Conservation (phyloP, 2,113 vertebrate species). For the Plestiodon gilberti region DNA sequence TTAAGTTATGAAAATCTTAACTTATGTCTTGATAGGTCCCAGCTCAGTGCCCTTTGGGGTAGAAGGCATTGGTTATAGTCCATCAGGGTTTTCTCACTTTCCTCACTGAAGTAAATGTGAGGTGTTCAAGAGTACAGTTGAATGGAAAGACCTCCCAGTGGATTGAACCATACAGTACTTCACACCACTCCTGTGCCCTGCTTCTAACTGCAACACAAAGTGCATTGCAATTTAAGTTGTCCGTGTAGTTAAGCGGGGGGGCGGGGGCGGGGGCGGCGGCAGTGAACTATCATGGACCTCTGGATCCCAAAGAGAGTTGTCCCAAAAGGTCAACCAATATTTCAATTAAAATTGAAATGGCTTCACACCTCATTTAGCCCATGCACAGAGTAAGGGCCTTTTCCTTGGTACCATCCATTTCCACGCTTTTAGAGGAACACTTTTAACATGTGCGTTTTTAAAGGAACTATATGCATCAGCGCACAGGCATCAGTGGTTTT, state of each 20-base stretch:
- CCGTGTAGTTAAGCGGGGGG: too few relatives aligned
- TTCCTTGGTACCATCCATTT: background rate
- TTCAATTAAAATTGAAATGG: background rate
- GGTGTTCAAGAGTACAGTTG: background rate
- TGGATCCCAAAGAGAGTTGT: slow-evolving; percentile 12
- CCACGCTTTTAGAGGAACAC: slow-evolving; percentile 6
- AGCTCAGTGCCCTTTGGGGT: background rate
- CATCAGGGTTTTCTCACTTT: background rate
- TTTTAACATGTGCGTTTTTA: too few relatives aligned
- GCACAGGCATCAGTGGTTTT: too few relatives aligned
- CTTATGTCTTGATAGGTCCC: background rate
- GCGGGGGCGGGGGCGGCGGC: too few relatives aligned
- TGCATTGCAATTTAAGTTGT: background rate
- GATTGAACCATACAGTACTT: background rate
- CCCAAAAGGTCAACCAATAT: background rate
- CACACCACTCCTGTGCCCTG: background rate
- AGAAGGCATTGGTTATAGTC: background rate
- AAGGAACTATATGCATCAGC: background rate
- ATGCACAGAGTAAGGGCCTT: background rate
- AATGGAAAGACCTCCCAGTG: background rate
- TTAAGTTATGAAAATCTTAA: background rate
- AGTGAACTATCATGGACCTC: background rate
- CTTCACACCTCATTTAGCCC: background rate
- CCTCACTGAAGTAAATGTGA: background rate
- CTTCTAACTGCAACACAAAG: background rate